Percentiles rank a stretch among this genome's conserved stretches.
Evolutionary conservation across 2,888 invertebrate genomes (phyloP).

Genomic region (Callyntrura guangdongensis): DNA sequence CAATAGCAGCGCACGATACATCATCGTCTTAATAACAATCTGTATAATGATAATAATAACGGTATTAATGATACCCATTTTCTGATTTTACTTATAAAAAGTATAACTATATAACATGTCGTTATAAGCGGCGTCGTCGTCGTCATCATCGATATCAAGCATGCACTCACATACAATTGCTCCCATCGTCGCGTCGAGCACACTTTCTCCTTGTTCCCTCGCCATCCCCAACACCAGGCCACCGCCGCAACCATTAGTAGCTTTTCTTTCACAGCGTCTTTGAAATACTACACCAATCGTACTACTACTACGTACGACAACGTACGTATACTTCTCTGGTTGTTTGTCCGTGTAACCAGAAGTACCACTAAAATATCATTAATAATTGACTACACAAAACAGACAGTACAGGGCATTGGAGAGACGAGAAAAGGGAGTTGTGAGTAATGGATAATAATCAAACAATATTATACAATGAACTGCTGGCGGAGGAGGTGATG

Average conservation of each 20-base stretch:
- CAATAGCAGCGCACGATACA: background rate
- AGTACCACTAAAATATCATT: constrained; percentile 45
- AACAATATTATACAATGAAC: background rate
- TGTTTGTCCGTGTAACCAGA: background rate
- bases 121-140: background rate
- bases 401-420: background rate
- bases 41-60: background rate
- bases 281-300: constrained; percentile 19
- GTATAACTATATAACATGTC: background rate
- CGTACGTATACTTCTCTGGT: too few relatives aligned
- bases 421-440: constrained; percentile 35
- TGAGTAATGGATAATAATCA: background rate
- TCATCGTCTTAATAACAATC: background rate
- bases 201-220: constrained; percentile 14
- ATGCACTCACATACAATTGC: background rate
- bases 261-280: background rate
- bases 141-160: background rate
- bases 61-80: constrained; percentile 7
- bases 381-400: constrained; percentile 57
- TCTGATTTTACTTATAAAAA: background rate
- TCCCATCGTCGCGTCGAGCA: background rate
- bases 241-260: background rate
- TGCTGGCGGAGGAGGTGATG: background rate
- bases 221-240: background rate
- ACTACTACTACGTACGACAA: background rate